Evolutionary conservation across 2,888 invertebrate genomes (phyloP), one percentile per base, ranked within the genome.

Genomic region (Conchocele bisecta): DNA sequence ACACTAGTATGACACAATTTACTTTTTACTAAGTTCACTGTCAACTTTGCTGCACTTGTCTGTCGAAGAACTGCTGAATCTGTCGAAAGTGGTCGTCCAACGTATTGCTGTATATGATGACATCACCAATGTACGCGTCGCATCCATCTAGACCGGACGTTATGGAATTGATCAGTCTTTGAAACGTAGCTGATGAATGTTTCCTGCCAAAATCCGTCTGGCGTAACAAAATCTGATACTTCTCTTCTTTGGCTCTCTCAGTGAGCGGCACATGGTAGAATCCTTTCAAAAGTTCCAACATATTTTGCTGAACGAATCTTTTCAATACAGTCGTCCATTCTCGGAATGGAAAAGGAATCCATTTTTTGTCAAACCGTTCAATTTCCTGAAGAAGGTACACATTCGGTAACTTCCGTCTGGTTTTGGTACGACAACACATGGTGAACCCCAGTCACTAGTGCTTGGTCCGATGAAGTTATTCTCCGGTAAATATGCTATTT

Each of bases 311-410:
- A 31, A 15, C 79, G 76, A 46, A 83, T 37, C 24, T 66, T 70
- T 33, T 83, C 80, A 29, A 83, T 83, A 29, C 79, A 81, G 44
- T 77, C 82, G 46, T 77, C 80, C 0, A 82, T 69, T 41, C 79
- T 44, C 7, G 82, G 75, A 4, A 80, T 76, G 0, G 75, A 82
- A 58, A 60, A 80, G 17, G 61, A 61, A 48, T 84, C 81, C 1
- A 72, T 39, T 70, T 81, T 83, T 15, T n/a, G 75, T 79, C 2
- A 83, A 42, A 22, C 20, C 11, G 44, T 83, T 84, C 1, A 82
- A 72, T 46, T 79, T 75, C 22, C 78, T 17, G 37, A 51, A 75
- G 46, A 82, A 79, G 11, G 75, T 77, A 59, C 77, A 79, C n/a
- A 83, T 39, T 33, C 81, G 11, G 35, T 50, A 74, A 11, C 53